These are phyloP conservation scores for Pangasius sanitwongsei DNA, from an alignment of 2,797 vertebrate genomes.

Conservation along the genomic window DNA sequence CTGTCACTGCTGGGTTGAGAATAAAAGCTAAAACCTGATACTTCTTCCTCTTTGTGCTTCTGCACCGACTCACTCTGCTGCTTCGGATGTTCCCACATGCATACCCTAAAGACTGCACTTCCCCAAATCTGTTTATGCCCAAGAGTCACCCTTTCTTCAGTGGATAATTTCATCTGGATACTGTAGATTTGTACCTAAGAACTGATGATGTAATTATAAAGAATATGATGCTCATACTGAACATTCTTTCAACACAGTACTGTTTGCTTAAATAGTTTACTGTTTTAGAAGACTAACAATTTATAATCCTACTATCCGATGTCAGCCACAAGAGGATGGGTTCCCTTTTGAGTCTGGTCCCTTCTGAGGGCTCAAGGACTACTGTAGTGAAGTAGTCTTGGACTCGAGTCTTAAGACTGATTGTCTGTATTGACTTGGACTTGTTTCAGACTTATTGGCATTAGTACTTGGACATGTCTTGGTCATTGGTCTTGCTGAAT, in stretches of 20 bases:
- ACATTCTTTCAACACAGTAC: not conserved
- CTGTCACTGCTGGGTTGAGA: not conserved
- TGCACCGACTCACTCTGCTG: not conserved
- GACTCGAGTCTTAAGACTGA: not conserved
- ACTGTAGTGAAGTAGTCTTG: not conserved
- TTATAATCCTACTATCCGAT: not conserved
- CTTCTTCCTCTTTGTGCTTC: not conserved
- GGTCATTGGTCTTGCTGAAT: not conserved
- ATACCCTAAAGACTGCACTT: not conserved
- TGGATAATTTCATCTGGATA: not conserved
- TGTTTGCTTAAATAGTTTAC: not conserved
- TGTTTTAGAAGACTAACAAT: not conserved
- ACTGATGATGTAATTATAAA: not conserved
- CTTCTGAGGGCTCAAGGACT: not conserved
- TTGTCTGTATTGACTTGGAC: not conserved
- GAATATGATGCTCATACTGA: not conserved
- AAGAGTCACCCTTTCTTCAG: not conserved
- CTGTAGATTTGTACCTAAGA: not conserved
- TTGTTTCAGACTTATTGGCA: not conserved
- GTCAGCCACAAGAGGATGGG: not conserved
- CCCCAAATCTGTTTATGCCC: not conserved
- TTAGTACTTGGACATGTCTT: not conserved
- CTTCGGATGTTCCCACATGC: not conserved
- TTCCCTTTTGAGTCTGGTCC: not conserved
- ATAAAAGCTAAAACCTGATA: not conserved